A percentile compares a stretch with the other conserved stretches of the same genome.
Evolutionary conservation across 2,113 vertebrate species (phyloP).

Genomic region (Dascyllus trimaculatus): DNA sequence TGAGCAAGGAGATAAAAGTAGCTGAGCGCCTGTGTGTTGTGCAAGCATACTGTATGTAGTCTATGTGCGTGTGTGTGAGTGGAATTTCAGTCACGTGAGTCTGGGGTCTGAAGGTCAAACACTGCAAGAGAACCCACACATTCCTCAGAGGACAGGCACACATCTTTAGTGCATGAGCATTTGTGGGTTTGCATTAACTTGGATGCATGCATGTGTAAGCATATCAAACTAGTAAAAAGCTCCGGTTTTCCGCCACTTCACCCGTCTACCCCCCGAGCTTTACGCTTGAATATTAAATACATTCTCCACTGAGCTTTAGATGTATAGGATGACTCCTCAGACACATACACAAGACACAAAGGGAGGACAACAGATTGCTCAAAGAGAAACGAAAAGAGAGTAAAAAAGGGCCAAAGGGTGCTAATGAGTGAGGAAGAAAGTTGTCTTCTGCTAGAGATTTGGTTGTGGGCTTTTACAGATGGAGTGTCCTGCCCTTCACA

Average conservation of each 20-base stretch:
- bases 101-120: conserved; percentile 80
- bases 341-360: conserved; percentile 19
- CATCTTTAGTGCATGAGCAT: conserved; percentile 61
- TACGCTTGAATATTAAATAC: conserved; percentile 71
- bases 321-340: conserved; percentile 30
- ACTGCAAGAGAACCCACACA: conserved; percentile 78
- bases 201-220: conserved; percentile 50
- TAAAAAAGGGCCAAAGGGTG: conserved; percentile 1
- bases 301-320: conserved; percentile 58
- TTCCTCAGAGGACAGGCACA: conserved; percentile 81
- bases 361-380: conserved; percentile 4
- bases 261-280: conserved; percentile 43
- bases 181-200: conserved; percentile 40
- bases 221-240: conserved; percentile 46
- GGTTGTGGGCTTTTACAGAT: conserved; percentile 49
- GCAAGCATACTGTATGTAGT: conserved; percentile 42
- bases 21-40: conserved; percentile 30
- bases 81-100: conserved; percentile 81
- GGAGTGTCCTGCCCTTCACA: conserved; percentile 54
- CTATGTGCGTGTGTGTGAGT: conserved; percentile 54
- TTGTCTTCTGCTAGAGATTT: conserved; percentile 71
- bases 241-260: conserved; percentile 31
- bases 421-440: conserved; percentile 35
- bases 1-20: conserved; percentile 66
- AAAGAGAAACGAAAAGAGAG: conserved; percentile 30